Evolutionary conservation across 1,140 invertebrate genomes (phyloP), one percentile per base, ranked within the genome.

Genomic region (Telenomus remus): DNA sequence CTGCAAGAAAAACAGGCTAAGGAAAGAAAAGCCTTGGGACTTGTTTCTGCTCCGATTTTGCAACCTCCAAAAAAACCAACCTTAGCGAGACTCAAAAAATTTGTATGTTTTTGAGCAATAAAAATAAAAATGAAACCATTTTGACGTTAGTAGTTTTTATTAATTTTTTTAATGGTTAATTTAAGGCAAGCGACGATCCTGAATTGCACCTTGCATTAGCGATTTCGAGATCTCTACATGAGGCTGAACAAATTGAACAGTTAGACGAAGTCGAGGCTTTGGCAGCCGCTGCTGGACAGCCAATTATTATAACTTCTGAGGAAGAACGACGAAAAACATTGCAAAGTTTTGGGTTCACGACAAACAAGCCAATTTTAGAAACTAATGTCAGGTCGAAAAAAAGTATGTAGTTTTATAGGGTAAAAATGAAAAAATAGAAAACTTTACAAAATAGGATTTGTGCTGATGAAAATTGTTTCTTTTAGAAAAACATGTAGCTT

Each of bases 141-240:
- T n/a, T n/a, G n/a, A n/a, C n/a, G n/a, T 27, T 27, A 27, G 6
- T 27, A 27, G 19, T 27, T 27, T 27, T 27, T 27, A 27, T 27
- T 27, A n/a, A n/a, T n/a, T n/a, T n/a, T n/a, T n/a, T n/a, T n/a
- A n/a, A n/a, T n/a, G n/a, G n/a, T n/a, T n/a, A n/a, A n/a, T n/a
- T n/a, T n/a, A n/a, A n/a, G n/a, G 75, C 69, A 16, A 43, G 53
- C 0, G 72, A 79, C 43, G 89, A 90, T 81, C 59, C 81, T 10
- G 83, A 89, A 64, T 61, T 90, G 6, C 81, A 90, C 47, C 80
- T 90, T 53, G 89, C 85, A 12, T 63, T 90, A 47, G 89, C 88
- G 12, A 76, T 90, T 59, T 90, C 89, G 12, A 82, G 84, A 68
- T 90, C 89, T 6, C 76, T 90, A 10, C 85, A 89, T 19, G 87